A percentile compares a stretch with the other conserved stretches of the same genome.
phyloP scores from a whole-genome alignment of 2,797 vertebrate genomes.

The Hozukius guyotensis region DNA sequence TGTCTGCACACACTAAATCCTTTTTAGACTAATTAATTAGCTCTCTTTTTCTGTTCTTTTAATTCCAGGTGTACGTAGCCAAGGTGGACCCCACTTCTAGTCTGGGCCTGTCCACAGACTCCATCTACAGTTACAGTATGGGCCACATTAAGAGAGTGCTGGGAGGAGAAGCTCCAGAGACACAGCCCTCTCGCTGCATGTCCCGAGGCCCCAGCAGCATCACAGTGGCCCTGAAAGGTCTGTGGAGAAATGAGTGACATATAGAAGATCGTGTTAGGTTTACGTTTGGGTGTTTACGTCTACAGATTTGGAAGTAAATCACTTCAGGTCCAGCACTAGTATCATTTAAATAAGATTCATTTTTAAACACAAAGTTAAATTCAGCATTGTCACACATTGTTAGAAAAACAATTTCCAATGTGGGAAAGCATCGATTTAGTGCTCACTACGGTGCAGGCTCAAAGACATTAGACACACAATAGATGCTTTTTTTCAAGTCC shows the following conservation, averaged over 20 bases:
- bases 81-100: conserved; percentile 95
- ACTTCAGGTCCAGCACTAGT: neutral
- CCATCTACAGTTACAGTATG: conserved; percentile 93
- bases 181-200: conserved; percentile 88
- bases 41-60: conserved; percentile 18
- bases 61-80: conserved; percentile 90
- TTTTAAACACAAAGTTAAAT: neutral
- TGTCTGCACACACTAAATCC: neutral
- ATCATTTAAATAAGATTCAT: neutral
- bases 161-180: conserved; percentile 89
- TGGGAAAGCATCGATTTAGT: neutral
- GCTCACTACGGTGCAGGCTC: neutral
- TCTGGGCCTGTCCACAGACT: conserved; percentile 92
- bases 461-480: neutral
- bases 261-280: neutral
- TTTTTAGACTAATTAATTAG: neutral
- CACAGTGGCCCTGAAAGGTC: conserved; percentile 93
- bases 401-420: neutral
- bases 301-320: neutral
- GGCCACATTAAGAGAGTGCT: conserved; percentile 91
- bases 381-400: neutral
- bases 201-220: conserved; percentile 86
- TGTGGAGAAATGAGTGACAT: conserved; percentile 20
- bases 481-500: neutral
- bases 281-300: neutral